A percentile compares a stretch with the other conserved stretches of the same genome.
These are phyloP conservation scores for Hemibagrus guttatus DNA, from an alignment of 2,797 vertebrate species.

Conservation along the genomic window DNA sequence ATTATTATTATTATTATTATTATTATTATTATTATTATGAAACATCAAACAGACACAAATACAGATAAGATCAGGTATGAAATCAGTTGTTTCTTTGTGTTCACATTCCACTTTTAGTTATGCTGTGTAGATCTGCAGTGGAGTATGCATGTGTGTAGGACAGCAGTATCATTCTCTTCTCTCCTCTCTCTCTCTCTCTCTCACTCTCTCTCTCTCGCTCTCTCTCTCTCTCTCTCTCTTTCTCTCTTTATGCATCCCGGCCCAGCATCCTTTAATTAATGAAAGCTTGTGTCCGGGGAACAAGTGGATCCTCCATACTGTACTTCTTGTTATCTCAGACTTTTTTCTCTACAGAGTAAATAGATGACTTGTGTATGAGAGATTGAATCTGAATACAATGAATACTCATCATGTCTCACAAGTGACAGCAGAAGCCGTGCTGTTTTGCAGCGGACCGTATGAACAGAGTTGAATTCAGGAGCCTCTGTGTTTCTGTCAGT, in stretches of 20 bases:
- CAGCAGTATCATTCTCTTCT: background rate
- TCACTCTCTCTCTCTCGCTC: background rate
- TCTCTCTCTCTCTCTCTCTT: background rate
- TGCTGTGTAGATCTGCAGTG: background rate
- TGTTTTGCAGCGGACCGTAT: background rate
- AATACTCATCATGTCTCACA: conserved; percentile 24
- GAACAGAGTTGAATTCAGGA: conserved; percentile 16
- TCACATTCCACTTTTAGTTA: background rate
- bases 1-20: background rate
- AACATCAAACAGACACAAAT: background rate
- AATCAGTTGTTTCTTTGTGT: background rate
- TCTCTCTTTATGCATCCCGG: background rate
- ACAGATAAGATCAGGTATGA: background rate
- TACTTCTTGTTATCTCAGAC: conserved; percentile 64
- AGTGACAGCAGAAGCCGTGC: conserved; percentile 18
- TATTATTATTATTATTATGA: background rate
- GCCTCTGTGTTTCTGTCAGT: conserved; percentile 41
- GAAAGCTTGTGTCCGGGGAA: conserved; percentile 54
- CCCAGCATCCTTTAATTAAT: conserved; percentile 64
- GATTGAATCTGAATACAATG: conserved; percentile 14
- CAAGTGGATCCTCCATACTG: conserved; percentile 59
- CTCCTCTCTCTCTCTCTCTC: background rate
- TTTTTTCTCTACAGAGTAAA: conserved; percentile 42
- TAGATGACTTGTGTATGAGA: conserved; percentile 20
- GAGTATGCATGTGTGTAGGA: background rate